phyloP scores from a whole-genome alignment of 2,888 invertebrate genomes.

The Cheilosia scutellata region DNA sequence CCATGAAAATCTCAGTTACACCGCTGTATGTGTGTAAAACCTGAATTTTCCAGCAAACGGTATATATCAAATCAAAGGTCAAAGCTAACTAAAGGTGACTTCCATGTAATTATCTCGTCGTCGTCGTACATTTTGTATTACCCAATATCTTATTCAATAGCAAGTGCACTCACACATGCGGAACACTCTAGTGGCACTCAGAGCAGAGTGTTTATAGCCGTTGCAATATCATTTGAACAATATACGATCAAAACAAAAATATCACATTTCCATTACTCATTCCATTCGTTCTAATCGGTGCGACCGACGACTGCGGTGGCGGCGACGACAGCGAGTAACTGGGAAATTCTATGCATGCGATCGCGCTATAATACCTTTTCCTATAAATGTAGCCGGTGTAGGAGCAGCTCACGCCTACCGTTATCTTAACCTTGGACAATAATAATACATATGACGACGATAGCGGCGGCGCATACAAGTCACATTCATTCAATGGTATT shows the following conservation, averaged over 20 bases:
- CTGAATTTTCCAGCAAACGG: slow-evolving; percentile 30
- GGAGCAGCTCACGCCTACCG: slow-evolving; percentile 69
- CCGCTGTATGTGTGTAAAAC: neutral
- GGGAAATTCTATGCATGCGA: slow-evolving; percentile 36
- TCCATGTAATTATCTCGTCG: slow-evolving; percentile 47
- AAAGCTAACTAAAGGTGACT: slow-evolving; percentile 53
- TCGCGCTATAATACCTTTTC: neutral
- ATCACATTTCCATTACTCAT: slow-evolving; percentile 72
- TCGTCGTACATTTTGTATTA: slow-evolving; percentile 26
- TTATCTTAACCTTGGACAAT: slow-evolving; percentile 76
- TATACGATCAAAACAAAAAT: slow-evolving; percentile 61
- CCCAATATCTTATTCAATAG: slow-evolving; percentile 56
- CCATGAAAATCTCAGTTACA: slow-evolving; percentile 63
- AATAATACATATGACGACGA: slow-evolving; percentile 58
- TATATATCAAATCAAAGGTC: slow-evolving; percentile 70
- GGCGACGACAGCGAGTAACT: neutral
- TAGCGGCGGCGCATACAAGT: neutral
- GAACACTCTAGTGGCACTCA: slow-evolving; percentile 2
- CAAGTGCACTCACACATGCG: slow-evolving; percentile 16
- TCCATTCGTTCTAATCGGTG: neutral
- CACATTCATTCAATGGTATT: neutral
- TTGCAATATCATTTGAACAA: slow-evolving; percentile 30
- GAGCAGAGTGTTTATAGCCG: neutral
- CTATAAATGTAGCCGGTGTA: slow-evolving; percentile 2
- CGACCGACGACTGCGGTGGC: neutral